Percentiles rank a stretch among this genome's conserved stretches.
phyloP scores from a whole-genome alignment of 2,113 vertebrate genomes.

The Tychaedon coryphoeus region DNA sequence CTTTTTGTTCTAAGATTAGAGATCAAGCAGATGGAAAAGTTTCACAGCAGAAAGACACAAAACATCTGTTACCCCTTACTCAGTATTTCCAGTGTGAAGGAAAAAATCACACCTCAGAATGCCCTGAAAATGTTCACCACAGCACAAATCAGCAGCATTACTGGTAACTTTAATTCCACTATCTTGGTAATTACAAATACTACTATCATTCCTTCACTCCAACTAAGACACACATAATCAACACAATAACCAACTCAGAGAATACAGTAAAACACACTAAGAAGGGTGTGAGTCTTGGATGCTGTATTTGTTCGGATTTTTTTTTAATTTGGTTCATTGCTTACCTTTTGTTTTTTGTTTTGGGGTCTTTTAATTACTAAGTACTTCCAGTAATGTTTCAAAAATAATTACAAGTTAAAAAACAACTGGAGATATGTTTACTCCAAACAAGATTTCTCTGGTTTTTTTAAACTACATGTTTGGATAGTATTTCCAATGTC shows the following conservation, averaged over 20 bases:
- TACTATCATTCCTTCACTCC: background rate
- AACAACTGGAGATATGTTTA: rapidly evolving
- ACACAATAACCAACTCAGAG: background rate
- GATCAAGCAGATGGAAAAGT: background rate
- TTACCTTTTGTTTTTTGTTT: background rate
- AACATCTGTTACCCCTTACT: background rate
- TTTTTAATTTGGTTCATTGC: background rate
- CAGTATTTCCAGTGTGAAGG: background rate
- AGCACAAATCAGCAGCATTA: background rate
- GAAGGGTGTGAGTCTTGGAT: background rate
- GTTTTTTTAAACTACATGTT: background rate
- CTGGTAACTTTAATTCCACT: background rate
- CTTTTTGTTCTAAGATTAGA: constrained; percentile 89
- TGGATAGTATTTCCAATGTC: background rate
- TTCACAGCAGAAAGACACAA: background rate
- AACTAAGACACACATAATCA: background rate
- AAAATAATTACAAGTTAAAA: background rate
- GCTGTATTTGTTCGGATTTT: background rate
- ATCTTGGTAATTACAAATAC: background rate
- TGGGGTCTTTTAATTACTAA: background rate
- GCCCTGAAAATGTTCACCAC: background rate
- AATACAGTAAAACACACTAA: background rate
- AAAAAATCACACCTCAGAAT: background rate
- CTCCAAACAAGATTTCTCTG: background rate
- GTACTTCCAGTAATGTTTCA: background rate